Base-by-base conservation (phyloP, 2,888 invertebrate species). In the Sesia bembeciformis region DNA sequence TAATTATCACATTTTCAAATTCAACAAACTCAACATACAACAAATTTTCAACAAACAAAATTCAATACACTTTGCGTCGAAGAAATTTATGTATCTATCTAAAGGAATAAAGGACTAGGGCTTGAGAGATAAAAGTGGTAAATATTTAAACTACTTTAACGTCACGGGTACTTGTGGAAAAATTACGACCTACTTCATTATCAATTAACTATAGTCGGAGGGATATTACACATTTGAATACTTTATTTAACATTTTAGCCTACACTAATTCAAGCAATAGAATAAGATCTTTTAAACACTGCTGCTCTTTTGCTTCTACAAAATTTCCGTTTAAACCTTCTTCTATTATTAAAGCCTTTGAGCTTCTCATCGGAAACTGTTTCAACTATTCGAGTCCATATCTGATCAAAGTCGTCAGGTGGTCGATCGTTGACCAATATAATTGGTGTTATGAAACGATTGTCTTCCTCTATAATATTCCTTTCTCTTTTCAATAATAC, bases 381-480 rank as follows among this genome's bases (percentile, higher is more conserved):
- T 40, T 84, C 80, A 0, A 84, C 70, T 4, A 82, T 65, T 51
- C 80, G 70, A 5, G 73, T 63, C 83, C 82, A 83, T 61, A 80
- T 84, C 54, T 82, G 78, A 53, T 86, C 88, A 6, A 85, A 74
- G 61, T 86, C 87, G 61, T 86, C 87, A 0, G 80, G 79, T 8
- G 81, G 79, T 61, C 79, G 80, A 49, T 89, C 89, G 51, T 89
- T 89, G 4, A 87, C 77, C 60, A 89, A 60, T 39, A 89, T 88
- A 40, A 88, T 82, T 3, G 88, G 89, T 57, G 84, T 77, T 5
- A 72, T 63, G 0, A 74, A 67, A 39, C 59, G 62, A 3, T 69
- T 66, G 40, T 75, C 74, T 39, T 60, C 57, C 39, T 61, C 57
- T 54, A 56, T 62, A 3, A 57, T 55, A 49, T 67, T 69, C 4